Evolutionary conservation across 2,797 vertebrate genomes (phyloP), one percentile per base, ranked within the genome.

Genomic region (Peromyscus nudipes): DNA sequence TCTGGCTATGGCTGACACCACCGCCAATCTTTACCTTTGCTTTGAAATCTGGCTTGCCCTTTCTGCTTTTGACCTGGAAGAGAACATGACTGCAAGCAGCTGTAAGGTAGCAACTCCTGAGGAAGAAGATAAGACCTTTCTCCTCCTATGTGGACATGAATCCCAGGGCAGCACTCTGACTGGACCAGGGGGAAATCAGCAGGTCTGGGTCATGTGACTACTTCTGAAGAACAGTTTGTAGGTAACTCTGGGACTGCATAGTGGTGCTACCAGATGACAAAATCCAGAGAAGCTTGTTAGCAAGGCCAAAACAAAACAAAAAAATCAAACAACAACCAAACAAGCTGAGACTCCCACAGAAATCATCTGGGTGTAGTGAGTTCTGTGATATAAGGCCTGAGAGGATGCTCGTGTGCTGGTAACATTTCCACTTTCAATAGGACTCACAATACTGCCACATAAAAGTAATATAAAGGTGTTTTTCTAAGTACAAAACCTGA

Each of bases 401-500:
- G 21, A 43, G 52, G 46, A 86, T 6, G 19, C 27, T 64, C 29
- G 10, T 29, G 14, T 71, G 5, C 67, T 52, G 13, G 5, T 65
- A 65, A 37, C 5, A 25, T 93, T 65, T 43, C 19, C 4, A 27
- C 7, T 84, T 71, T 40, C 25, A n/a, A 11, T 12, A 84, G 31
- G 29, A 89, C 57, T 89, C 91, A 73, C 13, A 89, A 55, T 60
- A 37, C 14, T 65, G 37, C 96, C 16, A 40, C 2, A 37, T 64
- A 76, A 95, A 91, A 91, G 91, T 71, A 89, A 81, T 10, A 21
- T 6, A 62, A 83, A 84, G 16, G 57, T 64, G 14, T 77, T 55
- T 82, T 87, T 81, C 60, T 77, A 88, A 91, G 64, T 31, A 57
- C 19, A 95, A 93, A 92, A 79, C 69, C 43, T 55, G 90, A 84